Conservation (phyloP, 2,888 invertebrate species). For the Drosophila suboccidentalis region DNA sequence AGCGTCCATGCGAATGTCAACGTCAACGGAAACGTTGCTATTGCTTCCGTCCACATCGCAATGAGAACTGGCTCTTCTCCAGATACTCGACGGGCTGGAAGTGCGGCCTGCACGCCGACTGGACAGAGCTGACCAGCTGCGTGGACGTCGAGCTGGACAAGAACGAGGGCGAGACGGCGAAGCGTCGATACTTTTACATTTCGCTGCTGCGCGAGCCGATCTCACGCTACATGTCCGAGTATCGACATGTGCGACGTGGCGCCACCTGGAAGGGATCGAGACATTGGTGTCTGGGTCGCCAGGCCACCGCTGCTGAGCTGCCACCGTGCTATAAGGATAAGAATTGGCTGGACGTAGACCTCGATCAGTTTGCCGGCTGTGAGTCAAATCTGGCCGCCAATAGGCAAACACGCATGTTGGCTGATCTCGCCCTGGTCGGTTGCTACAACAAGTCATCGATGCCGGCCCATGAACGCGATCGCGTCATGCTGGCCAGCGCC, state of each 20-base stretch:
- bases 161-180: constrained; percentile 93
- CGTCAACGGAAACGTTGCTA: constrained; percentile 95
- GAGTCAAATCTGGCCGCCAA: constrained; percentile 97
- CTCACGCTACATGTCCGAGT: constrained; percentile 97
- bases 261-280: constrained; percentile 97
- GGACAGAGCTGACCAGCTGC: constrained; percentile 97
- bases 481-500: constrained; percentile 96
- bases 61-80: constrained; percentile 98
- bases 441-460: constrained; percentile 96
- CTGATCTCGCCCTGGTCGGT: constrained; percentile 96
- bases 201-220: constrained; percentile 98
- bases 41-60: constrained; percentile 96
- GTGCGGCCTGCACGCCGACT: constrained; percentile 99
- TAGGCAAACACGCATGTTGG: constrained; percentile 98
- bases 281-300: constrained; percentile 91
- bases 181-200: constrained; percentile 97
- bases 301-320: constrained; percentile 92
- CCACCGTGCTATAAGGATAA: constrained; percentile 92
- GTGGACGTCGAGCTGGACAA: constrained; percentile 96
- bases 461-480: constrained; percentile 91
- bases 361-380: constrained; percentile 96
- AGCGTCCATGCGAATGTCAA: constrained; percentile 97
- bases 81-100: constrained; percentile 99
- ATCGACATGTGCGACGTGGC: constrained; percentile 97
- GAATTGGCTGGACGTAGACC: constrained; percentile 94